Conservation (phyloP, 2,797 vertebrate genomes). For the Eremophila alpestris region DNA sequence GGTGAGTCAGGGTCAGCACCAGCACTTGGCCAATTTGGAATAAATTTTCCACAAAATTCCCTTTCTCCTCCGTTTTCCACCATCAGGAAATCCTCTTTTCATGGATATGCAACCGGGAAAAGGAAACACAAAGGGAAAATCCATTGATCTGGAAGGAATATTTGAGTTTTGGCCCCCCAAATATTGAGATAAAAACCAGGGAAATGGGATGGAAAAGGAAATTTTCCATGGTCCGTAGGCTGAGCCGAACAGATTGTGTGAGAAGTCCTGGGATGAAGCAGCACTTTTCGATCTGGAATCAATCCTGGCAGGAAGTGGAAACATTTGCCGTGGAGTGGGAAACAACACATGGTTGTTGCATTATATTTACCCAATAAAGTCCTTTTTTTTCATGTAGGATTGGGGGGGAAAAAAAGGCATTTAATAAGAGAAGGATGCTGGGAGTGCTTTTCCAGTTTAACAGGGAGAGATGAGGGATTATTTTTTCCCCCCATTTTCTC, state of each 20-base stretch:
- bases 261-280: not conserved
- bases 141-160: not conserved
- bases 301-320: conserved; percentile 62
- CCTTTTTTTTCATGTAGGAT: conserved; percentile 40
- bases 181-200: not conserved
- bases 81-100: not conserved
- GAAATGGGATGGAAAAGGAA: not conserved
- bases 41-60: not conserved
- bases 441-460: not conserved
- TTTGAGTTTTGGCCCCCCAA: not conserved
- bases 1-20: not conserved
- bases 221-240: not conserved
- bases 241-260: not conserved
- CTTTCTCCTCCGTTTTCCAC: not conserved
- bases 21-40: not conserved
- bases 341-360: conserved; percentile 66
- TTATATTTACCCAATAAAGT: conserved; percentile 62
- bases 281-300: conserved; percentile 58
- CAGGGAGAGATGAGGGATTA: not conserved
- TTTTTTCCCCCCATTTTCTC: not conserved
- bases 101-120: not conserved
- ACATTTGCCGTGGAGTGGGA: conserved; percentile 52
- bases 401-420: not conserved
- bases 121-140: not conserved
- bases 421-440: conserved; percentile 54